phyloP scores from a whole-genome alignment of 2,113 vertebrate species.

The Podiceps cristatus region DNA sequence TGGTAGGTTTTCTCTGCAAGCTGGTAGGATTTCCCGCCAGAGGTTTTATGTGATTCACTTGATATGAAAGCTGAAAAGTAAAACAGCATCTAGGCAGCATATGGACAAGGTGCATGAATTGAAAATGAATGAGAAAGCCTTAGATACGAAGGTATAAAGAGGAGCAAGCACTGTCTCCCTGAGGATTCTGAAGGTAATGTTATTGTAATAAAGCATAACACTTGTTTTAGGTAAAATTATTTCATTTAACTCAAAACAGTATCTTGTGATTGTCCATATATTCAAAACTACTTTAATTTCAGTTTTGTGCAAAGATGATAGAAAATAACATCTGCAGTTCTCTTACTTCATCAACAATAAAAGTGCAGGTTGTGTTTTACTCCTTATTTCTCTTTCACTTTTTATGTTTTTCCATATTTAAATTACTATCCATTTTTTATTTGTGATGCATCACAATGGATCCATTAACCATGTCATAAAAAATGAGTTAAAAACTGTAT shows the following conservation, averaged over 20 bases:
- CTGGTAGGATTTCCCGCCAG: neutral
- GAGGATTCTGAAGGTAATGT: neutral
- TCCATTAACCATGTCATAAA: neutral
- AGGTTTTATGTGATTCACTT: neutral
- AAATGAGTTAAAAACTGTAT: neutral
- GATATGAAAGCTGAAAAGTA: neutral
- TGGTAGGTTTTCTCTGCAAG: neutral
- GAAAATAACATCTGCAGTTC: neutral
- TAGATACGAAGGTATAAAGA: neutral
- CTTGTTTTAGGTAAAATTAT: neutral
- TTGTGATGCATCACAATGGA: neutral
- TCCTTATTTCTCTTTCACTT: neutral
- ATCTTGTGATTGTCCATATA: neutral
- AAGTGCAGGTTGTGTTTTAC: neutral
- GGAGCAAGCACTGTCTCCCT: neutral
- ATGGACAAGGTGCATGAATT: neutral
- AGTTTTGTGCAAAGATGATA: neutral
- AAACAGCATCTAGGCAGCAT: neutral
- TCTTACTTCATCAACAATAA: neutral
- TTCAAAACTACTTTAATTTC: neutral
- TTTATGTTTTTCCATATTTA: neutral
- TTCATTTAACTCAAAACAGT: neutral
- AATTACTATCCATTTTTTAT: neutral
- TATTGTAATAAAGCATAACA: neutral
- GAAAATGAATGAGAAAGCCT: neutral